These are phyloP conservation scores for Emydocephalus ijimae DNA, from an alignment of 2,113 vertebrate species.

Conservation along the genomic window DNA sequence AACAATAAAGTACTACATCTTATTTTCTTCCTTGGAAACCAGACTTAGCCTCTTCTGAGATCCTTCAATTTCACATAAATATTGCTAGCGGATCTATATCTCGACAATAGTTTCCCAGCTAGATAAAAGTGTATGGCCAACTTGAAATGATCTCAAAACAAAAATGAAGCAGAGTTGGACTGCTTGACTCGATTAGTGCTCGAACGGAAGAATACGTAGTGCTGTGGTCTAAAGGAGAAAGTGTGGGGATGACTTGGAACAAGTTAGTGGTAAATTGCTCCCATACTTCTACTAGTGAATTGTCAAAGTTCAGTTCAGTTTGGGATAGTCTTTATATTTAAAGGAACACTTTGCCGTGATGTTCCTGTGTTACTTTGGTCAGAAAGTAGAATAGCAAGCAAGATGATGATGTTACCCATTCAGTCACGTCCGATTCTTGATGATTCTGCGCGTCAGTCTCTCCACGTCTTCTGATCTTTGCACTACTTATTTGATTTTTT, in stretches of 20 bases:
- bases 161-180: background rate
- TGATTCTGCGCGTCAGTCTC: background rate
- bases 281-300: background rate
- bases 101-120: background rate
- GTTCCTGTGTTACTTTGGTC: background rate
- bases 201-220: background rate
- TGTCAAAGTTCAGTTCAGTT: background rate
- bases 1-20: background rate
- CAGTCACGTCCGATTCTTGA: background rate
- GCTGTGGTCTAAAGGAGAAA: background rate
- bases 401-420: background rate
- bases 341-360: background rate
- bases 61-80: background rate
- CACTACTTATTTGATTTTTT: background rate
- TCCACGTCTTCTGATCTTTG: background rate
- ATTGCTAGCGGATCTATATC: background rate
- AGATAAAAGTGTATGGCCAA: background rate
- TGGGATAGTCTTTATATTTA: background rate
- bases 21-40: background rate
- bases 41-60: background rate
- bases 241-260: background rate
- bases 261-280: background rate
- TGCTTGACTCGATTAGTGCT: background rate
- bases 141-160: background rate
- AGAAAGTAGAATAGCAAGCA: background rate